phyloP scores from a whole-genome alignment of 1,140 invertebrate genomes.

The Drosophila nannoptera region DNA sequence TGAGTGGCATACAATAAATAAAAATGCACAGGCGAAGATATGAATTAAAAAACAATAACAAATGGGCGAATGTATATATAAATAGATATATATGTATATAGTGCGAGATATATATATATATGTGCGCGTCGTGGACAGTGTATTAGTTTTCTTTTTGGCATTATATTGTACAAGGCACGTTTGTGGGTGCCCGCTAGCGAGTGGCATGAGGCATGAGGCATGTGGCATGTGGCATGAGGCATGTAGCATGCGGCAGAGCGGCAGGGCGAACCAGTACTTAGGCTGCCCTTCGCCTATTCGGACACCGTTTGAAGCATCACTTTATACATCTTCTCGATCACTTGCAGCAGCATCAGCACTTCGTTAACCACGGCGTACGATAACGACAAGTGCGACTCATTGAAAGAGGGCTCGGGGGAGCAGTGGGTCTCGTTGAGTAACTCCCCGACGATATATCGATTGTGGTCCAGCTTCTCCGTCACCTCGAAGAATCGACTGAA shows the following conservation, averaged over 20 bases:
- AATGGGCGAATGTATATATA: too few relatives aligned
- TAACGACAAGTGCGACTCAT: neutral
- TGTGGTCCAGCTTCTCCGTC: constrained; percentile 26
- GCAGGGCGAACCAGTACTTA: too few relatives aligned
- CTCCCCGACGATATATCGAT: neutral
- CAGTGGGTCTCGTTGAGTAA: constrained; percentile 9
- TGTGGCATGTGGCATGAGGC: neutral
- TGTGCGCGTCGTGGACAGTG: neutral
- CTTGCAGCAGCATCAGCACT: constrained; percentile 26
- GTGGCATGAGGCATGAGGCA: neutral
- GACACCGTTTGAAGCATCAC: neutral
- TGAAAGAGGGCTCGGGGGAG: neutral
- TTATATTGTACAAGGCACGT: constrained; percentile 22
- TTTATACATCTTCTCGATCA: constrained; percentile 30
- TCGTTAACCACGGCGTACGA: constrained; percentile 23
- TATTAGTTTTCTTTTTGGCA: constrained; percentile 26
- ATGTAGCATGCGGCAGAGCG: neutral
- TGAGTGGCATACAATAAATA: neutral
- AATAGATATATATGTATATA: constrained; percentile 1
- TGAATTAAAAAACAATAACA: constrained; percentile 1
- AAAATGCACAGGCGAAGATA: neutral
- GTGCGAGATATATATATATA: neutral
- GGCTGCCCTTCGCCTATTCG: neutral
- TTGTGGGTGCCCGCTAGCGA: neutral
- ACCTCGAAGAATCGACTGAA: neutral